Conservation (phyloP, 1,140 invertebrate genomes). For the Drosophila suzukii region DNA sequence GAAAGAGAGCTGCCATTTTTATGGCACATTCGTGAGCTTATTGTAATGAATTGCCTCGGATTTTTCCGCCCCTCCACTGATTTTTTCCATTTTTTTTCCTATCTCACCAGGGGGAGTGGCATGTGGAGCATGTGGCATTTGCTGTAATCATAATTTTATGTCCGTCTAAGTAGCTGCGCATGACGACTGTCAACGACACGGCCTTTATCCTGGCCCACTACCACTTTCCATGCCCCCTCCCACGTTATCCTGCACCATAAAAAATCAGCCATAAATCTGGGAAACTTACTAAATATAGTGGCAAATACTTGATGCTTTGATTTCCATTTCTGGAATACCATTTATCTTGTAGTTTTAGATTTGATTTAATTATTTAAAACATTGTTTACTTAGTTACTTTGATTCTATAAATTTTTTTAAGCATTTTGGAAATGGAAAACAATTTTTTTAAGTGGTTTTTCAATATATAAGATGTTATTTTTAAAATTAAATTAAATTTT, state of each 20-base stretch:
- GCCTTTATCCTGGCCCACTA: conserved; percentile 28
- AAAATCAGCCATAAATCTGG: background rate
- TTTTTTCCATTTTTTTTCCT: background rate
- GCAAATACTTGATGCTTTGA: no score
- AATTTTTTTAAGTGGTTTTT: no score
- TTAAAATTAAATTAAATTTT: no score
- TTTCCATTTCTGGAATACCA: no score
- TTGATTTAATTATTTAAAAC: no score
- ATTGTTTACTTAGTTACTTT: no score
- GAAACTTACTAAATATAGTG: background rate
- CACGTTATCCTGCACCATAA: conserved; percentile 15
- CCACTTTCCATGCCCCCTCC: background rate
- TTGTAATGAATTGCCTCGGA: conserved; percentile 83
- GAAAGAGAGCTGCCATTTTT: conserved; percentile 51
- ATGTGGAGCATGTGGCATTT: conserved; percentile 68
- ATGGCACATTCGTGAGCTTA: conserved; percentile 84
- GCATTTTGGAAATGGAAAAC: no score
- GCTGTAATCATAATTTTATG: conserved; percentile 82
- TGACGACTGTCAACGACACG: conserved; percentile 76
- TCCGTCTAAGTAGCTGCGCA: conserved; percentile 77
- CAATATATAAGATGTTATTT: no score
- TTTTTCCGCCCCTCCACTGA: conserved; percentile 22
- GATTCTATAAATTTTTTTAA: no score
- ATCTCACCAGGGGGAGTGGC: background rate
- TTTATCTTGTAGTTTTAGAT: no score